Conservation (phyloP, 2,113 vertebrate species). For the Uropsilus gracilis region DNA sequence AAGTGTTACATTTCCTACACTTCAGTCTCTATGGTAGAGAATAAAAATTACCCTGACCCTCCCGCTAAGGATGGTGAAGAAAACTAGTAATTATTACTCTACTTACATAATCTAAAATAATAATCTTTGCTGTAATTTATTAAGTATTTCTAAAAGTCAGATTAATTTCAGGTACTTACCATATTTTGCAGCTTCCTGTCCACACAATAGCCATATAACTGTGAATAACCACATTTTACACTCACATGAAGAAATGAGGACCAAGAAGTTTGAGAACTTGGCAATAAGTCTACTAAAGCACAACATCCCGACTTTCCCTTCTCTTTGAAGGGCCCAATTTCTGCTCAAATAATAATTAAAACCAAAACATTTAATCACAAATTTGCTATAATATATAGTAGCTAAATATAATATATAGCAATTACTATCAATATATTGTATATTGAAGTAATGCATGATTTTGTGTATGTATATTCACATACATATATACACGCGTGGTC, state of each 20-base stretch:
- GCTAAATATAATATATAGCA: neutral
- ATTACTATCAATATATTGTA: neutral
- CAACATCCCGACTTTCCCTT: neutral
- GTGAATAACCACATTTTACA: neutral
- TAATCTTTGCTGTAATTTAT: neutral
- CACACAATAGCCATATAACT: neutral
- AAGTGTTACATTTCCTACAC: conserved; percentile 35
- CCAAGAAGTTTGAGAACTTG: neutral
- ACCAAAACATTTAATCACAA: neutral
- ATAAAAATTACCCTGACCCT: neutral
- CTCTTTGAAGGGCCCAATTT: neutral
- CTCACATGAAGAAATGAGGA: neutral
- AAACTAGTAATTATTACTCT: neutral
- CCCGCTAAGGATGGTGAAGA: neutral
- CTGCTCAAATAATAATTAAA: neutral
- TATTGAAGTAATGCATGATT: neutral
- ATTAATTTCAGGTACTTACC: neutral
- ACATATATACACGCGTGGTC: neutral
- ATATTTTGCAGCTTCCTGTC: neutral
- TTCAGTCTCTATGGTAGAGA: neutral
- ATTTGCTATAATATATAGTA: neutral
- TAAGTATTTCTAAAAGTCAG: neutral
- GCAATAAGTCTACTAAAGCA: neutral
- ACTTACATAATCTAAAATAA: neutral
- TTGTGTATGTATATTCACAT: too few species aligned